These are phyloP conservation scores for Drosophila meridiana DNA, from an alignment of 2,888 invertebrate genomes.

Conservation along the genomic window DNA sequence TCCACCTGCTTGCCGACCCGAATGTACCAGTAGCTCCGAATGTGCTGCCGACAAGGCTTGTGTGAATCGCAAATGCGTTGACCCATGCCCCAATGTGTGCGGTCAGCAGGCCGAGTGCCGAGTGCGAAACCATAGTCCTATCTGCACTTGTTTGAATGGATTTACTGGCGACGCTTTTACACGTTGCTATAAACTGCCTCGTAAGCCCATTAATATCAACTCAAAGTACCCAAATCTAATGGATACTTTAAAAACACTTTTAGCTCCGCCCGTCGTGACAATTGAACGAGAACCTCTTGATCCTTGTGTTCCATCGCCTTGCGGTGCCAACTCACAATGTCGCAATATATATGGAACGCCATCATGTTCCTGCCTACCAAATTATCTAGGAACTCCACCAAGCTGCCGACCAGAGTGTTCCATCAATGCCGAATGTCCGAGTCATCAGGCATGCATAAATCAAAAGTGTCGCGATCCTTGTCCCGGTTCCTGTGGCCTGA, in stretches of 20 bases:
- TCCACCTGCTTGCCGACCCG: conserved; percentile 88
- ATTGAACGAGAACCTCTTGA: conserved; percentile 83
- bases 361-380: conserved; percentile 89
- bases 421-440: conserved; percentile 89
- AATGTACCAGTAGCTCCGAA: conserved; percentile 90
- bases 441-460: conserved; percentile 90
- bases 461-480: conserved; percentile 90
- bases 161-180: conserved; percentile 87
- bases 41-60: conserved; percentile 89
- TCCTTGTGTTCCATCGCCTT: conserved; percentile 90
- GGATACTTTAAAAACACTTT: neutral
- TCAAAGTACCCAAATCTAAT: conserved; percentile 3
- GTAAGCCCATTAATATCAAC: conserved; percentile 70
- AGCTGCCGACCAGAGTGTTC: conserved; percentile 92
- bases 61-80: conserved; percentile 89
- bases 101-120: conserved; percentile 90
- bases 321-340: conserved; percentile 91
- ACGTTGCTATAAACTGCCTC: conserved; percentile 85
- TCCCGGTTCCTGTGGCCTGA: conserved; percentile 88
- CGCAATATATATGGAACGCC: conserved; percentile 86
- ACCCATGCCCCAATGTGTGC: conserved; percentile 91
- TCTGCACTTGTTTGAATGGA: conserved; percentile 89
- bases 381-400: conserved; percentile 90
- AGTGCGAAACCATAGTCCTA: conserved; percentile 90
- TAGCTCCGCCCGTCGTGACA: conserved; percentile 71